Evolutionary conservation across 2,797 vertebrate genomes (phyloP).

Genomic region (Limosa lapponica): DNA sequence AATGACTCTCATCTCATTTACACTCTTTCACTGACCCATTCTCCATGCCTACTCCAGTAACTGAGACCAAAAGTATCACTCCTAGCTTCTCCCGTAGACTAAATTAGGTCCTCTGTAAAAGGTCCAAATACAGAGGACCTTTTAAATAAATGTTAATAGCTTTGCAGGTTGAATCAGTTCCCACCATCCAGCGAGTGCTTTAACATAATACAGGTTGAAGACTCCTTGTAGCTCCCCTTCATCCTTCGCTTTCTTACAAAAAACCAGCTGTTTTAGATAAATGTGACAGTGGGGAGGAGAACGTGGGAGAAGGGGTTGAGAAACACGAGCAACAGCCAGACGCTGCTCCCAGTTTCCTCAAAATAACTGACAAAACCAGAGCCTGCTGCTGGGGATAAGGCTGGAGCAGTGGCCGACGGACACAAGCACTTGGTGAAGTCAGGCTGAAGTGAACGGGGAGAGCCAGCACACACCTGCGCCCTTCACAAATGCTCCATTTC

Average conservation of each 20-base stretch:
- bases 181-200: not conserved
- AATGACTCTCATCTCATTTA: not conserved
- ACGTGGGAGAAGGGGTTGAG: accelerated
- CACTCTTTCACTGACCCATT: not conserved
- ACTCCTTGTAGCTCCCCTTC: not conserved
- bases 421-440: slow-evolving; percentile 4
- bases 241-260: not conserved
- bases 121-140: not conserved
- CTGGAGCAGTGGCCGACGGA: not conserved
- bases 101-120: not conserved
- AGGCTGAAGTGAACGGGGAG: not conserved
- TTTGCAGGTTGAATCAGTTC: not conserved
- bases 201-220: not conserved
- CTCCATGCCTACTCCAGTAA: not conserved
- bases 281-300: not conserved
- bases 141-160: not conserved
- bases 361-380: not conserved
- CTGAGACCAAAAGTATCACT: not conserved
- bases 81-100: not conserved
- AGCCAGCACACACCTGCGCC: slow-evolving; percentile 49
- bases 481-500: slow-evolving; percentile 26
- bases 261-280: not conserved
- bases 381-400: not conserved
- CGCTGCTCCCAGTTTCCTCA: not conserved
- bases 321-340: not conserved